A percentile compares a stretch with the other conserved stretches of the same genome.
Conservation (phyloP, 2,113 vertebrate genomes). For the Campylomormyrus numenius region DNA sequence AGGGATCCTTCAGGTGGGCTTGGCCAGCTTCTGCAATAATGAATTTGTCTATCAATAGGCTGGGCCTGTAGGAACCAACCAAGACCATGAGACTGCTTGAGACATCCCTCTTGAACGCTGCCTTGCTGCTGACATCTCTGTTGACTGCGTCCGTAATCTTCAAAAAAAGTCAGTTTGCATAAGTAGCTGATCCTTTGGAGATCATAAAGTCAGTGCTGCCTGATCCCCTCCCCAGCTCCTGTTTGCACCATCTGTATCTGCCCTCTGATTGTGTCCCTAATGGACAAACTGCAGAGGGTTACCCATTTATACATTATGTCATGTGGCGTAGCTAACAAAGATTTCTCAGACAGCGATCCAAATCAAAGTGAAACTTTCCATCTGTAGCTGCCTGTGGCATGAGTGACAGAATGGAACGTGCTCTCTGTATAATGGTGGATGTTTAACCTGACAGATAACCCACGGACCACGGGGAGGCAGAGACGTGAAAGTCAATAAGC, state of each 20-base stretch:
- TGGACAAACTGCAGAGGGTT: slow-evolving; percentile 40
- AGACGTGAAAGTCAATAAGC: neutral
- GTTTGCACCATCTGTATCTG: neutral
- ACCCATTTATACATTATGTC: slow-evolving; percentile 25
- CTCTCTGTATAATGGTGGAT: neutral
- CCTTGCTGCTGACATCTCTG: slow-evolving; percentile 58
- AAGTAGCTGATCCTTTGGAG: slow-evolving; percentile 64
- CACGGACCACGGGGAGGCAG: neutral
- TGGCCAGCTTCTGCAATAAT: neutral
- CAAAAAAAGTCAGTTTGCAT: slow-evolving; percentile 64
- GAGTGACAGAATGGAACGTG: neutral
- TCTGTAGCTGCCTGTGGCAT: neutral
- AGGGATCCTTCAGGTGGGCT: neutral
- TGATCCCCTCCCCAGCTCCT: slow-evolving; percentile 40
- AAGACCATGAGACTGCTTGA: neutral
- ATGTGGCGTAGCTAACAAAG: slow-evolving; percentile 41
- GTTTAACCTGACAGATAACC: neutral
- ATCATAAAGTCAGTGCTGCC: slow-evolving; percentile 66
- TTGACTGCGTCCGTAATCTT: slow-evolving; percentile 64
- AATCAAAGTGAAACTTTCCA: slow-evolving; percentile 21
- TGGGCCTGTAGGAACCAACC: neutral
- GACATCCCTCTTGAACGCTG: slow-evolving; percentile 41
- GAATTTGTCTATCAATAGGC: neutral
- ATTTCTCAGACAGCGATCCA: slow-evolving; percentile 43
- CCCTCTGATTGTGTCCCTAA: slow-evolving; percentile 52